Base-by-base conservation (phyloP, 2,113 vertebrate genomes). In the Microtus montanus region DNA sequence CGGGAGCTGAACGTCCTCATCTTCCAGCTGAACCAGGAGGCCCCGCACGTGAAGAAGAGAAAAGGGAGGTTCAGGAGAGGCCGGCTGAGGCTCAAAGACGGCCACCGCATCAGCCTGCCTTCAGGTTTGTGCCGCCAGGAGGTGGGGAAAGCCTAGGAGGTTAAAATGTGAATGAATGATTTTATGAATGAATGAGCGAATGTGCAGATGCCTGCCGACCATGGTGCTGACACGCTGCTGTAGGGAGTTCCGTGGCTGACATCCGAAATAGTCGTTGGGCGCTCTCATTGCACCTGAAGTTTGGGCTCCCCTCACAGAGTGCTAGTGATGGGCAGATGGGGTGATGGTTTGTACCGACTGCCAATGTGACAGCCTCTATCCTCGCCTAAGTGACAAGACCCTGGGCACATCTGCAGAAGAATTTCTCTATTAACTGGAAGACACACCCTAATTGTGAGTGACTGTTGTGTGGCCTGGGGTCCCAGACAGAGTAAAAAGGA, bases 1-100 rank as follows among this genome's bases (percentile, higher is more conserved):
- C 98, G 99, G 0, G 99, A 99, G 97, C 99, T 99, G 74, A 99
- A 99, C 98, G 99, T 99, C 97, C 98, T 99, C 97, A 99, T 99
- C 91, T 99, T 99, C 97, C 99, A 99, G 98, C 98, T 99, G 90
- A 99, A 99, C 98, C 99, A 99, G 98, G 99, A 99, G 97, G 99
- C 99, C 89, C 99, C 99, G 90, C 99, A 99, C 35, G 99, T 99
- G 41, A 99, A 99, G 98, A 99, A 99, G 98, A 98, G 99, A 97
- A 99, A 99, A 97, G 99, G 99, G 89, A 99, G 99, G 96, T 99
- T 99, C 96, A 99, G 99, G 97, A 99, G 99, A 54, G 99, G 99
- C 66, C 99, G 99, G 14, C 98, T 99, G 30, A 99, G 99, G 97
- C 98, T 99, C 92, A 99, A 99, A 98, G 99, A 99, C 33, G 99